phyloP scores from a whole-genome alignment of 2,797 vertebrate species.

The Eleutherodactylus coqui region DNA sequence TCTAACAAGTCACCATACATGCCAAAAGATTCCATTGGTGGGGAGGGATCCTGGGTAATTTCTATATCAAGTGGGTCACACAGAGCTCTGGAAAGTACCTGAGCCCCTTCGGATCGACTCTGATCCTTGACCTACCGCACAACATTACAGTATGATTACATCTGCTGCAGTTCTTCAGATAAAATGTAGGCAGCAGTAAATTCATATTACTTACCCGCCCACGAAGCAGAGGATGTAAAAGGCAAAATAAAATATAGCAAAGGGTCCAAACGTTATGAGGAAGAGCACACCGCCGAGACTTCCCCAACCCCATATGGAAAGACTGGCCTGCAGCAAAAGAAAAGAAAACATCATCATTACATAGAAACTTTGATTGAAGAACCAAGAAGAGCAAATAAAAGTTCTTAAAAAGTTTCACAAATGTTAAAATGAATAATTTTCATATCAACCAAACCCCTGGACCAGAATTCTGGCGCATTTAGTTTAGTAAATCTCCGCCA shows the following conservation, averaged over 20 bases:
- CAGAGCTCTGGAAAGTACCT: too few relatives aligned
- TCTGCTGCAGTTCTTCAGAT: background rate
- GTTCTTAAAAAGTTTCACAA: background rate
- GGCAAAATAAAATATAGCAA: constrained; percentile 97
- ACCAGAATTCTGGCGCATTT: too few relatives aligned
- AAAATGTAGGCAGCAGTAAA: background rate
- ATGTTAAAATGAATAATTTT: too few relatives aligned
- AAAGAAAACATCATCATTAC: background rate
- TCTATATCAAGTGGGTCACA: too few relatives aligned
- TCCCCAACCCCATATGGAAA: constrained; percentile 99
- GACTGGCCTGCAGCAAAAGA: constrained; percentile 88
- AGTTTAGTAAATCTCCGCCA: too few relatives aligned
- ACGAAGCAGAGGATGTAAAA: constrained; percentile 99
- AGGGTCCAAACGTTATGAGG: constrained; percentile 97
- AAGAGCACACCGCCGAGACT: constrained; percentile 96
- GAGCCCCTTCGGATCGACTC: background rate
- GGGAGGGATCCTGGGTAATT: too few relatives aligned
- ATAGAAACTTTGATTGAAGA: background rate
- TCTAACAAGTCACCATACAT: too few relatives aligned
- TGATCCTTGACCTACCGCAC: background rate
- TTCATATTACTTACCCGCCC: constrained; percentile 88
- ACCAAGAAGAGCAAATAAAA: background rate
- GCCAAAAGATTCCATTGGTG: too few relatives aligned
- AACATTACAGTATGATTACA: background rate
- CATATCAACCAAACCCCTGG: too few relatives aligned